phyloP scores from a whole-genome alignment of 1,140 invertebrate genomes.

The Olivierus martensii region DNA sequence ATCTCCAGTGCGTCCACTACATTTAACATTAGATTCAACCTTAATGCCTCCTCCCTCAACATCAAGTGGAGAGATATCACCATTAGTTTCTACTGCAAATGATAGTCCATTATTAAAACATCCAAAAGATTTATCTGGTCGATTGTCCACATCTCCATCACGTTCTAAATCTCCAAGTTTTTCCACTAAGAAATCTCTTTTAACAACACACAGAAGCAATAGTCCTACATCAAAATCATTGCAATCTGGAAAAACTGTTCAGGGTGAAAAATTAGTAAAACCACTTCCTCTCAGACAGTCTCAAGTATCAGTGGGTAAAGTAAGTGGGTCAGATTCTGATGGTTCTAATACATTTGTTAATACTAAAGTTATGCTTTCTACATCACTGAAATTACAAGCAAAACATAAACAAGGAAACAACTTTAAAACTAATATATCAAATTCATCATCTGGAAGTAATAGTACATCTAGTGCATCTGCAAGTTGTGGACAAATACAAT shows the following conservation, averaged over 20 bases:
- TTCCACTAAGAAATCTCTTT: constrained; percentile 5
- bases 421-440: no score
- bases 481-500: background rate
- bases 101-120: background rate
- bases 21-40: constrained; percentile 16
- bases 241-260: background rate
- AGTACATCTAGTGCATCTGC: constrained; percentile 3
- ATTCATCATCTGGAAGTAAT: constrained; percentile 4
- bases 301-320: constrained; percentile 2
- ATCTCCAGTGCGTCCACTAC: constrained; percentile 10
- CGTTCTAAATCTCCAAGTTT: constrained; percentile 12
- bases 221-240: background rate
- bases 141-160: background rate
- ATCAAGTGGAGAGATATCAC: constrained; percentile 1
- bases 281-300: constrained; percentile 9
- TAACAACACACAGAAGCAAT: background rate
- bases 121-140: background rate
- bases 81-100: background rate
- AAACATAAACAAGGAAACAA: constrained; percentile 10
- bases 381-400: constrained; percentile 9
- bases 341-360: background rate
- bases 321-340: constrained; percentile 2
- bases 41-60: constrained; percentile 16
- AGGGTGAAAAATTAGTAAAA: constrained; percentile 7
- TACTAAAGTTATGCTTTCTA: background rate